Evolutionary conservation across 2,888 invertebrate species (phyloP), one percentile per base, ranked within the genome.

Genomic region (Tipula helvola): DNA sequence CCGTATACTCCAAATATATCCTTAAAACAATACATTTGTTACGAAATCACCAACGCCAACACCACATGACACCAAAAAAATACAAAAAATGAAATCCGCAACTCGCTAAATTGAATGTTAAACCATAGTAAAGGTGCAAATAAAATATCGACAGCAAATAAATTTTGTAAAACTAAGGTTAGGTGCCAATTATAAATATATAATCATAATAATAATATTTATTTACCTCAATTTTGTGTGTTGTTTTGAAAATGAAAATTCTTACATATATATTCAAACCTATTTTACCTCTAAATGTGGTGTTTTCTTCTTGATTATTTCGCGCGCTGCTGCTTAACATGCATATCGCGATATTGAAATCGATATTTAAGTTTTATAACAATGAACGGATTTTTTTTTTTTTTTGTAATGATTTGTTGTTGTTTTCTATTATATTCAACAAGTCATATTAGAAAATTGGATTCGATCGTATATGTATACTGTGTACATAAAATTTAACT

Each of bases 361-460:
- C 71, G 71, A 71, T 71, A 71, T 71, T 71, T 28, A 71, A 71
- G 71, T 71, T 28, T 71, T 71, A 71, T 71, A 71, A 71, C 71
- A 71, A 71, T 71, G 71, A 71, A 71, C 71, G n/a, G n/a, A n/a
- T 52, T 52, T 52, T 44, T 44, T 44, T 42, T 42, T 42, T 10
- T 12, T 44, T 10, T 44, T 28, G 28, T 52, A 52, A 52, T 7
- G 71, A 28, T 71, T 71, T 18, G 71, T 71, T 71, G 71, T 18
- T 71, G 71, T 10, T 71, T 71, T 71, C 18, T 71, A 71, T 71
- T 71, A 28, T 71, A 28, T 28, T 71, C 71, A 71, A 71, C 71
- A 71, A 71, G 71, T 71, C 71, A 71, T 71, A 71, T 71, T 71
- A 71, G 71, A 71, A 71, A 71, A 71, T 71, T 71, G 71, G 71